Percentiles rank a stretch among this genome's conserved stretches.
Conservation (phyloP, 2,797 vertebrate genomes). For the Pantherophis vulpinus region DNA sequence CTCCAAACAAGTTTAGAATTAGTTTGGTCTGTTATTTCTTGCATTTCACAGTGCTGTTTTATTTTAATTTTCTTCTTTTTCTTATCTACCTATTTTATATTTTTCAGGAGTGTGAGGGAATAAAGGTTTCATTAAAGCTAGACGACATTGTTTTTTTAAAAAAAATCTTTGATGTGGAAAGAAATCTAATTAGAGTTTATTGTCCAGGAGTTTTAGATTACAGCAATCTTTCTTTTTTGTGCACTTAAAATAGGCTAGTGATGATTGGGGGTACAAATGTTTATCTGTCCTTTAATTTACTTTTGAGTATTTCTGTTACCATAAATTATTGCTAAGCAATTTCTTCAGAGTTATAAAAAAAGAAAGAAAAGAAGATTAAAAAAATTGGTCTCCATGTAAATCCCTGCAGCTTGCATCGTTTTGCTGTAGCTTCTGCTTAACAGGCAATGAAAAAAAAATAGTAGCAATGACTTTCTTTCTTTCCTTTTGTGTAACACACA, state of each 20-base stretch:
- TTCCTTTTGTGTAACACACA: neutral
- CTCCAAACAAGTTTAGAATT: constrained; percentile 46
- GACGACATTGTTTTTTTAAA: neutral
- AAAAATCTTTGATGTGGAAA: neutral
- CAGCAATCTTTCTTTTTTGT: neutral
- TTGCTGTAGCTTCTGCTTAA: neutral
- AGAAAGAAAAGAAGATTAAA: neutral
- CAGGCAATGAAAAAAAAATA: neutral
- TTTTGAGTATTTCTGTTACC: constrained; percentile 1
- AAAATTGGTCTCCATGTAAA: neutral
- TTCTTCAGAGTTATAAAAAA: neutral
- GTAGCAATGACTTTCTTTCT: neutral
- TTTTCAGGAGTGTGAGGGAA: neutral
- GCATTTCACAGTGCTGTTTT: neutral
- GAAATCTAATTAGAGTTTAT: constrained; percentile 4
- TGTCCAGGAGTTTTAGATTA: neutral
- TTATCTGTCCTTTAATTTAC: neutral
- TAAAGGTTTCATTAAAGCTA: constrained; percentile 27
- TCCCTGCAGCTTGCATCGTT: neutral
- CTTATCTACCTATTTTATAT: constrained; percentile 32
- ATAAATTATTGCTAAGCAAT: constrained; percentile 9
- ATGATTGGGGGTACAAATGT: neutral
- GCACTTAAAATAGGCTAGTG: constrained; percentile 4
- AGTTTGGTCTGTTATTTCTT: constrained; percentile 15
- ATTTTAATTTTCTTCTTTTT: constrained; percentile 7